These are phyloP conservation scores for Illadopsis cleaveri DNA, from an alignment of 2,113 vertebrate species.

Conservation along the genomic window DNA sequence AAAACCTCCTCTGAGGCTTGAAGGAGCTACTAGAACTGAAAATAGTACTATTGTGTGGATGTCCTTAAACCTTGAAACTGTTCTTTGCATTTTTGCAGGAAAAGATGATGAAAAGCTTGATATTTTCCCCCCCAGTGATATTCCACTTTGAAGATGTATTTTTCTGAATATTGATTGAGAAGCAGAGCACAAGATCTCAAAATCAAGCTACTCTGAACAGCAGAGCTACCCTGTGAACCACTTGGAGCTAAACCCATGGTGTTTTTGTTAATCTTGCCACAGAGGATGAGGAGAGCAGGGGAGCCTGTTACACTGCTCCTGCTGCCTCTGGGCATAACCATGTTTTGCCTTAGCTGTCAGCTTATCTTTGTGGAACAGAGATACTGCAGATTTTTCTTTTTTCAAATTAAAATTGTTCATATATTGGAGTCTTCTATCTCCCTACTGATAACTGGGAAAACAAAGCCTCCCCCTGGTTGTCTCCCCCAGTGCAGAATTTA, in stretches of 20 bases:
- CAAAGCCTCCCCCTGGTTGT: background rate
- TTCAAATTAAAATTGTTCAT: background rate
- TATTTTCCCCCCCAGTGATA: background rate
- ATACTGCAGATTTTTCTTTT: background rate
- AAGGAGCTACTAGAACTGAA: background rate
- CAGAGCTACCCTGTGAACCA: background rate
- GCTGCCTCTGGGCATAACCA: background rate
- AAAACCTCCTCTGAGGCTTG: background rate
- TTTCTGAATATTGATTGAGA: slow-evolving; percentile 34
- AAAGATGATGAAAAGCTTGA: background rate
- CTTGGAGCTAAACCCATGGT: background rate
- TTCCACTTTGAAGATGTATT: slow-evolving; percentile 5
- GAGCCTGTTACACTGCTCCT: background rate
- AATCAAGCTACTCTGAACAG: background rate
- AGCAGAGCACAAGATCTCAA: background rate
- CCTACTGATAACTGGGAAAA: background rate
- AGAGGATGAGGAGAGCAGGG: background rate
- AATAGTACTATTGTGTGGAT: background rate
- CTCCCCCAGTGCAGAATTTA: background rate
- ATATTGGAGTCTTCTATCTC: background rate
- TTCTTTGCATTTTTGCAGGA: background rate
- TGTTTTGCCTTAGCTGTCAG: background rate
- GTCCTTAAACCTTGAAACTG: background rate
- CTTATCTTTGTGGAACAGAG: slow-evolving; percentile 15
- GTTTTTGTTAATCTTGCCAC: background rate